Evolutionary conservation across 2,888 invertebrate genomes (phyloP).

Genomic region (Oscheius onirici): DNA sequence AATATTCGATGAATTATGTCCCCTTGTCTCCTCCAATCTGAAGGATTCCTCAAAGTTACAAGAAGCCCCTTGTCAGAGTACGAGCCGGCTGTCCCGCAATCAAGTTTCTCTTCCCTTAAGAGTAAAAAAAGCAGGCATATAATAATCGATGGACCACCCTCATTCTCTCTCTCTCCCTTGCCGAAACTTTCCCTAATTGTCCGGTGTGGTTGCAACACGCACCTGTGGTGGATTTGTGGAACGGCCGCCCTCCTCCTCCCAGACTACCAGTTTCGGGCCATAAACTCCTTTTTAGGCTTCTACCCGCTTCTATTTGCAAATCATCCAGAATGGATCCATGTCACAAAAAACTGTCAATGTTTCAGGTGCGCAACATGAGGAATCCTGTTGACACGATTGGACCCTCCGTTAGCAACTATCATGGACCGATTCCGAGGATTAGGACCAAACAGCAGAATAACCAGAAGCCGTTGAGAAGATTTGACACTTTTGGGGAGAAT

Average conservation of each 20-base stretch:
- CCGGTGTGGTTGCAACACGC: too few relatives aligned
- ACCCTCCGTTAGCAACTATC: background rate
- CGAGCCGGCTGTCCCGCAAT: background rate
- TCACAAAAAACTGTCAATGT: background rate
- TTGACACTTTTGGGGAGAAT: conserved; percentile 53
- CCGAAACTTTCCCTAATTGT: too few relatives aligned
- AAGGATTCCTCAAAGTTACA: too few relatives aligned
- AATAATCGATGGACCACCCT: background rate
- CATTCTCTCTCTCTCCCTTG: too few relatives aligned
- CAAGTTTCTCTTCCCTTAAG: background rate
- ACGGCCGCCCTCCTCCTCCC: background rate
- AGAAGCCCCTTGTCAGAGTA: too few relatives aligned
- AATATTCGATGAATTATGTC: too few relatives aligned
- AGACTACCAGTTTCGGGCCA: conserved; percentile 22
- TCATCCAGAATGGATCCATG: background rate
- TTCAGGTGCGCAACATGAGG: conserved; percentile 28
- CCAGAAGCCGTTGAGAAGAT: conserved; percentile 27
- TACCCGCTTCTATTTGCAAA: conserved; percentile 20
- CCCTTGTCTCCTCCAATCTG: too few relatives aligned
- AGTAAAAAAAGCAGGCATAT: background rate
- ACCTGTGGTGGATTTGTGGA: conserved; percentile 12
- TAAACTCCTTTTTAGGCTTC: conserved; percentile 14
- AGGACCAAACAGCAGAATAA: conserved; percentile 8
- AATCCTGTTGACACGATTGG: conserved; percentile 23
- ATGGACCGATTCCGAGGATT: conserved; percentile 30